Base-by-base conservation (phyloP, 2,888 invertebrate species). In the Oligia latruncula region DNA sequence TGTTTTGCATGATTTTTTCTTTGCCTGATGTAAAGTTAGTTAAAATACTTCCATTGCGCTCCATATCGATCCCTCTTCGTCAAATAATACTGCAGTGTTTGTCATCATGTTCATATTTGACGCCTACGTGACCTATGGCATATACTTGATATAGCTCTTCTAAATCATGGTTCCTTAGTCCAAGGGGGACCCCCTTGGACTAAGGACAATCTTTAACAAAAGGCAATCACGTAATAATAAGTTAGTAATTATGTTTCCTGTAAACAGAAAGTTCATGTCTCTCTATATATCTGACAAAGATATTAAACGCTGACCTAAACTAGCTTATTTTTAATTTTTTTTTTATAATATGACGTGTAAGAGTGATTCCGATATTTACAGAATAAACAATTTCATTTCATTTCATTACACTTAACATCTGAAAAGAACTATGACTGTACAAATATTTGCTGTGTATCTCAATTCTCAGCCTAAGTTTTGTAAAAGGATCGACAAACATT, bases 71-170 rank as follows among this genome's bases (percentile, higher is more conserved):
- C 20, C 23, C 2, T n/a, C 40, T n/a, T 40, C 2, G 2, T 35
- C 29, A 77, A n/a, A 78, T 49, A 29, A 35, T 49, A 62, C 23
- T 68, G 52, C 20, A 46, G 35, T 15, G 9, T 15, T 40, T 4
- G 1, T 46, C 20, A 15, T 46, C 23, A 55, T 55, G 8, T 66
- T 55, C 23, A 62, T 60, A 52, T 60, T 52, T n/a, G 13, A 46
- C 60, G 77, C 13, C 52, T 83, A 87, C 83, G 87, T 88, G 83
- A 77, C 80, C 66, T 60, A 15, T 86, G 43, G 76, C 83, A 83
- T 68, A 77, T 46, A 64, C 35, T 20, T 3, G 20, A 13, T 65
- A n/a, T 29, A 49, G 8, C 60, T 70, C 62, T 55, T 52, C 15
- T 20, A 15, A 35, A 23, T 73, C 40, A 52, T 83, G 58, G 0